A percentile compares a stretch with the other conserved stretches of the same genome.
Conservation (phyloP, 2,113 vertebrate genomes). For the Solea senegalensis region DNA sequence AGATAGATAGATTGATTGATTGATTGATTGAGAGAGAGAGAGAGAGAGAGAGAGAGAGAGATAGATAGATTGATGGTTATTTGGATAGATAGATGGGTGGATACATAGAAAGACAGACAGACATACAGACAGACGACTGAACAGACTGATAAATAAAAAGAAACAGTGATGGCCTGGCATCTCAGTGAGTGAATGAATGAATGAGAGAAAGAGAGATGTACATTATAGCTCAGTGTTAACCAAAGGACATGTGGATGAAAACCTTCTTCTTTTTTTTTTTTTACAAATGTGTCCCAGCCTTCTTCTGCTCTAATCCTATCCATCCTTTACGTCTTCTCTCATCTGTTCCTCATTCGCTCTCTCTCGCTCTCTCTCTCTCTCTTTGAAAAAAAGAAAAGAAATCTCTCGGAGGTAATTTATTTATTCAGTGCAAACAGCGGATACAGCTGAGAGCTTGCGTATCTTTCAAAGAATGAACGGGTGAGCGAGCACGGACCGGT, state of each 20-base stretch:
- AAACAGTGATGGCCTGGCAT: no score
- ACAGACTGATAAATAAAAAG: no score
- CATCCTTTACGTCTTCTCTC: conserved; percentile 39
- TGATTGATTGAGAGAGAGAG: no score
- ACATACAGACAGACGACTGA: not conserved
- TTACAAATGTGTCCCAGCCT: conserved; percentile 44
- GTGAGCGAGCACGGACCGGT: conserved; percentile 37
- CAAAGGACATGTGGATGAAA: conserved; percentile 50
- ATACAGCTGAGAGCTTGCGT: conserved; percentile 35
- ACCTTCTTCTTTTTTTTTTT: not conserved
- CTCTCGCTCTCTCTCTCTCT: not conserved
- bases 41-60: no score
- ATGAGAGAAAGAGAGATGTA: conserved; percentile 5
- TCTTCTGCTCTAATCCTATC: conserved; percentile 56
- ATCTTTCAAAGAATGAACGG: conserved; percentile 30
- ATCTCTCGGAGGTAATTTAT: conserved; percentile 57
- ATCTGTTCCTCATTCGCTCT: not conserved
- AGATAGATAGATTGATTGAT: no score
- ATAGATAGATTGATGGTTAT: conserved; percentile 16
- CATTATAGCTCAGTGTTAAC: conserved; percentile 31
- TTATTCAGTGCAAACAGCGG: conserved; percentile 59
- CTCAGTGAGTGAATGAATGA: no score
- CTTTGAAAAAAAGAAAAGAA: conserved; percentile 41
- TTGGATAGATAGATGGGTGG: conserved; percentile 8
- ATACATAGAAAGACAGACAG: not conserved